A percentile compares a stretch with the other conserved stretches of the same genome.
Evolutionary conservation across 2,113 vertebrate species (phyloP).

Genomic region (Corynorhinus townsendii): DNA sequence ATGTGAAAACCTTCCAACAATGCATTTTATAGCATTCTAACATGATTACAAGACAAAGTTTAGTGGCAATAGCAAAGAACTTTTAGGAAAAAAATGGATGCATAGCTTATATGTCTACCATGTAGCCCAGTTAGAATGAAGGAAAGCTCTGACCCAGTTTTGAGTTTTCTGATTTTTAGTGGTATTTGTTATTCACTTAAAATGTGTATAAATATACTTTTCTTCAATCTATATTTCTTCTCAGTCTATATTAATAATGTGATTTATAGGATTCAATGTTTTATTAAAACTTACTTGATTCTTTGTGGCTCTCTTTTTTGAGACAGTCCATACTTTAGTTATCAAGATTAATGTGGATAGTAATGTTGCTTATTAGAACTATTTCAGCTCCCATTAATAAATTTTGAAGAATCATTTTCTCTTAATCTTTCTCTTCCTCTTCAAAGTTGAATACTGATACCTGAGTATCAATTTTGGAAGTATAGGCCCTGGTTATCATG

Average conservation of each 20-base stretch:
- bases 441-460: constrained; percentile 9
- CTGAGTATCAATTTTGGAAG: not conserved
- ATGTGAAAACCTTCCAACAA: not conserved
- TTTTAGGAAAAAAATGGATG: not conserved
- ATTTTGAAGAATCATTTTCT: not conserved
- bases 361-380: not conserved
- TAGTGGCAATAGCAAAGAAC: not conserved
- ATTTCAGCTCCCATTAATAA: not conserved
- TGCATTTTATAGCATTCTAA: not conserved
- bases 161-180: not conserved
- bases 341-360: not conserved
- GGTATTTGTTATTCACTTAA: not conserved
- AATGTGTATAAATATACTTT: not conserved
- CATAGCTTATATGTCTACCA: not conserved
- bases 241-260: not conserved
- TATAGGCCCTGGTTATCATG: not conserved
- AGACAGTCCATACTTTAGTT: not conserved
- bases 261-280: not conserved
- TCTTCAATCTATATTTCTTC: not conserved
- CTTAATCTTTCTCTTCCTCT: not conserved
- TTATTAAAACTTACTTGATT: constrained; percentile 7
- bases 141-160: not conserved
- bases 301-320: not conserved
- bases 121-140: not conserved
- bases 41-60: not conserved